A percentile compares a stretch with the other conserved stretches of the same genome.
Evolutionary conservation across 1,140 invertebrate genomes (phyloP).

Genomic region (Panonychus citri): DNA sequence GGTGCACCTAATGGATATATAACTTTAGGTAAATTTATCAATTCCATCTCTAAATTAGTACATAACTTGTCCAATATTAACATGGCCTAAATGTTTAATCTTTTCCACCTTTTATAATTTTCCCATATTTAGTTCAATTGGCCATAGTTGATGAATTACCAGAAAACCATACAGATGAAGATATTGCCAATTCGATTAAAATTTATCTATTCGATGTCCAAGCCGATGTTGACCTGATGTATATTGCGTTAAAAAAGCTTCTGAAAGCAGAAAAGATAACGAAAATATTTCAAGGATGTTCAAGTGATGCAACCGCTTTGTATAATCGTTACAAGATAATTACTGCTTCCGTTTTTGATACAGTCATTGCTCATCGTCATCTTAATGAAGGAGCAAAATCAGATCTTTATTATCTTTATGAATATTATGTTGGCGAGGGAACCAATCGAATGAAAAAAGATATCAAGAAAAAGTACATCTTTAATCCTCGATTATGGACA

Average conservation of each 20-base stretch:
- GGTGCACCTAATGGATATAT: background rate
- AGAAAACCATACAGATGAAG: background rate
- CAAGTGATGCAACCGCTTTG: background rate
- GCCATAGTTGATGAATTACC: background rate
- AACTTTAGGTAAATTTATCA: background rate
- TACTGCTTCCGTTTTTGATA: background rate
- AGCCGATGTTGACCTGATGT: background rate
- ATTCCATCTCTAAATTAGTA: too few relatives aligned
- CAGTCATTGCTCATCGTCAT: background rate
- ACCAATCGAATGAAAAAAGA: background rate
- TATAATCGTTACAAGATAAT: background rate
- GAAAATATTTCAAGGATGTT: slow-evolving; percentile 4
- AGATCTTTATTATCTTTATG: background rate
- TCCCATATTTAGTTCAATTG: background rate
- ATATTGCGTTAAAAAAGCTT: background rate
- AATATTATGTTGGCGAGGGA: background rate
- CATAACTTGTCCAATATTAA: too few relatives aligned
- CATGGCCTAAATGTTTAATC: background rate
- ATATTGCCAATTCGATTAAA: background rate
- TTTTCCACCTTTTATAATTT: background rate
- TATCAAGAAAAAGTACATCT: slow-evolving; percentile 1
- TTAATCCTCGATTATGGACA: background rate
- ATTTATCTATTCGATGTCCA: slow-evolving; percentile 2
- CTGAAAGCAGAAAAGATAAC: background rate
- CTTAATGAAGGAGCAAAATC: background rate